These are phyloP conservation scores for Scartelaos histophorus DNA, from an alignment of 2,113 vertebrate species.

Conservation along the genomic window DNA sequence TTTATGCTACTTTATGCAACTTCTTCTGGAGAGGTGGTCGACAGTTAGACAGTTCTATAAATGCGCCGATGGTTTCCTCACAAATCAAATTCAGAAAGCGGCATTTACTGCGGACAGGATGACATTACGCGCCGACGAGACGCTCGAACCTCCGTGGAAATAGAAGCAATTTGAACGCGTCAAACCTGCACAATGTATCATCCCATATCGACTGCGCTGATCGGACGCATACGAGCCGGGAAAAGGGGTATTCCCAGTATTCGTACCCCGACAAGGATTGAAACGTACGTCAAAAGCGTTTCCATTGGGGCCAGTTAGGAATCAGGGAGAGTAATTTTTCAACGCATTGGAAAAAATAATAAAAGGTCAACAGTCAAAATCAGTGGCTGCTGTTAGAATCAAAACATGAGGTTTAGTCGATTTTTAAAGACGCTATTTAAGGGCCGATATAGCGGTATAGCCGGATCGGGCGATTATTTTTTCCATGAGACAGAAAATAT, in stretches of 20 bases:
- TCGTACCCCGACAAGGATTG: not conserved
- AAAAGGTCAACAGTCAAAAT: no score
- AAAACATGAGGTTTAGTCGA: no score
- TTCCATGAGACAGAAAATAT: no score
- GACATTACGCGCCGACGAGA: not conserved
- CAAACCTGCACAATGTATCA: not conserved
- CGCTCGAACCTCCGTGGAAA: not conserved
- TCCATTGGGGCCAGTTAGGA: not conserved
- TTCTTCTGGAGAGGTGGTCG: not conserved
- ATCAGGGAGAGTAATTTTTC: no score
- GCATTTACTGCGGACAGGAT: not conserved
- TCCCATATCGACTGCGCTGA: not conserved
- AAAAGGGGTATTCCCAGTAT: not conserved
- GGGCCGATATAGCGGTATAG: no score
- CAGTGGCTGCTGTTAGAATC: no score
- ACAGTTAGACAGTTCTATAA: not conserved
- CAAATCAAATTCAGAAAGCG: not conserved
- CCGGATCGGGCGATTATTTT: no score
- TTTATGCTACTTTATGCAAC: no score
- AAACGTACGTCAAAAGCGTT: not conserved
- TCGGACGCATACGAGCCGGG: not conserved
- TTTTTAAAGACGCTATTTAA: no score
- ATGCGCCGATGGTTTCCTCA: not conserved
- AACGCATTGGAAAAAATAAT: no score
- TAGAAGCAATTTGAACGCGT: not conserved